A percentile compares a stretch with the other conserved stretches of the same genome.
Conservation (phyloP, 2,797 vertebrate species). For the Diplodus sargus region DNA sequence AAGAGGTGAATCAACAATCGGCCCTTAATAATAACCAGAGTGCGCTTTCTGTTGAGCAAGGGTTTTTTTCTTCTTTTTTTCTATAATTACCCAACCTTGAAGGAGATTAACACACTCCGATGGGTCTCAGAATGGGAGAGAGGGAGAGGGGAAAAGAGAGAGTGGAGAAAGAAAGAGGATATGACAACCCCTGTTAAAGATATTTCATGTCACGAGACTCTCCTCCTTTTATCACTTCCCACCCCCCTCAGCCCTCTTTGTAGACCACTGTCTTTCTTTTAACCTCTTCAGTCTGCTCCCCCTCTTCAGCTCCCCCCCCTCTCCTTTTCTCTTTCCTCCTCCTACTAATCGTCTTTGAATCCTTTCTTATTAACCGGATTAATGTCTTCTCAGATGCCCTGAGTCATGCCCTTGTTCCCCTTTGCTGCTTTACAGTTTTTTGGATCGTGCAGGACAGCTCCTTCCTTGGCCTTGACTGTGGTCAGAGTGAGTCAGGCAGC, state of each 20-base stretch:
- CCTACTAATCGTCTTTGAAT: slow-evolving; percentile 57
- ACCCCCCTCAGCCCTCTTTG: slow-evolving; percentile 43
- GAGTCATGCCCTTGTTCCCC: slow-evolving; percentile 41
- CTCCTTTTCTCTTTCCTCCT: slow-evolving; percentile 25
- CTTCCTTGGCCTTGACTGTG: slow-evolving; percentile 16
- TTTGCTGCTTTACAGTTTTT: slow-evolving; percentile 33
- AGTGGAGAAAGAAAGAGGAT: slow-evolving; percentile 42
- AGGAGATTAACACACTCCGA: slow-evolving; percentile 70
- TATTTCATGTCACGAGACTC: slow-evolving; percentile 61
- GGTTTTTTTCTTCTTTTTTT: slow-evolving; percentile 43
- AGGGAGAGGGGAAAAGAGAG: slow-evolving; percentile 31
- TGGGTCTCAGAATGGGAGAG: slow-evolving; percentile 52
- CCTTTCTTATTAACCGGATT: slow-evolving; percentile 54
- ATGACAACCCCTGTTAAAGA: slow-evolving; percentile 67
- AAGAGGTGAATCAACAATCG: slow-evolving; percentile 67
- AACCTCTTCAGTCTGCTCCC: slow-evolving; percentile 36
- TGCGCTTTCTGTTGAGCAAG: slow-evolving; percentile 60
- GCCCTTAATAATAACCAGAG: slow-evolving; percentile 56
- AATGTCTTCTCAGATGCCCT: slow-evolving; percentile 48
- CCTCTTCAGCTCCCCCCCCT: slow-evolving; percentile 14
- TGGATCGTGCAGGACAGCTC: slow-evolving; percentile 12
- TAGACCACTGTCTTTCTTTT: slow-evolving; percentile 47
- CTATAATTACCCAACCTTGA: slow-evolving; percentile 77
- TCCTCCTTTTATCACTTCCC: slow-evolving; percentile 43
- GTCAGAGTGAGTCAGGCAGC: slow-evolving; percentile 42